These are phyloP conservation scores for Andinoacara biseriatus DNA, from an alignment of 2,113 vertebrate genomes.

Conservation along the genomic window DNA sequence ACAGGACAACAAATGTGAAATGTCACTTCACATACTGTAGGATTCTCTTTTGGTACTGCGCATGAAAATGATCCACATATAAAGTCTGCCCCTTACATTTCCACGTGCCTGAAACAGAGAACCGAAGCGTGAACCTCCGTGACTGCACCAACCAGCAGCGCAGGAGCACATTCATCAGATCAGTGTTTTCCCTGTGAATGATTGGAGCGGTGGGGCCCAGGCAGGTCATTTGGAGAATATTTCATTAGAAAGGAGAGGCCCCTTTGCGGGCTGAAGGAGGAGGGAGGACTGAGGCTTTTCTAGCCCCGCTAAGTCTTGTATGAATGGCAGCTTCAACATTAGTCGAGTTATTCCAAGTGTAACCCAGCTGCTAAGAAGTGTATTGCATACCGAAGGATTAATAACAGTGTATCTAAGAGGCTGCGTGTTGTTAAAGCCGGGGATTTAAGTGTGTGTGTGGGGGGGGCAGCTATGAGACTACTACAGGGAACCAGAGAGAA, in stretches of 20 bases:
- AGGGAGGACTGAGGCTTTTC: not conserved
- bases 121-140: not conserved
- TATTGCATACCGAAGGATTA: not conserved
- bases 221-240: constrained; percentile 77
- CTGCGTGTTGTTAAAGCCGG: not conserved
- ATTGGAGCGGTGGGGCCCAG: constrained; percentile 66
- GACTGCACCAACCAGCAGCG: constrained; percentile 10
- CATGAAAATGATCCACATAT: not conserved
- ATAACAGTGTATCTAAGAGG: not conserved
- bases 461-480: no score
- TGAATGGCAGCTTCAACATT: constrained; percentile 42
- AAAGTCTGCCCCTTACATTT: not conserved
- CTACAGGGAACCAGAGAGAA: no score
- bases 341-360: not conserved
- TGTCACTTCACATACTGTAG: not conserved
- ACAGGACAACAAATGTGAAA: not conserved
- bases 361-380: not conserved
- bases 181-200: constrained; percentile 72
- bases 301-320: constrained; percentile 22
- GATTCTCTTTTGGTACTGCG: not conserved
- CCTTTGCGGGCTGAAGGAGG: constrained; percentile 50
- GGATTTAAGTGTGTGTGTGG: not conserved
- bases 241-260: constrained; percentile 77
- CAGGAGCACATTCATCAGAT: constrained; percentile 73
- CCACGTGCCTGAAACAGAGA: not conserved